Percentiles rank a stretch among this genome's conserved stretches.
Evolutionary conservation across 2,797 vertebrate genomes (phyloP).

Genomic region (Myotis daubentonii): DNA sequence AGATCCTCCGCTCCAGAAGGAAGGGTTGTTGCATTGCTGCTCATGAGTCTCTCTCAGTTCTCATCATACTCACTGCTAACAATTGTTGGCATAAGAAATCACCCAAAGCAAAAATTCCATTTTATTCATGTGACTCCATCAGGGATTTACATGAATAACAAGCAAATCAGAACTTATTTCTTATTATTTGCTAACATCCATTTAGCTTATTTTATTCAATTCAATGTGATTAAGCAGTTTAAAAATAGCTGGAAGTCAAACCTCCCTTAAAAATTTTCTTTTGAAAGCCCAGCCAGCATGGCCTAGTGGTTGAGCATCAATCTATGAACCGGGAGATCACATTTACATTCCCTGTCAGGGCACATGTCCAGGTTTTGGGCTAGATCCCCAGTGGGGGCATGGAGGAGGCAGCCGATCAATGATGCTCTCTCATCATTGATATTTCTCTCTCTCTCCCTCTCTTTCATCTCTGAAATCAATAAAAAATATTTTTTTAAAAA

Average conservation of each 20-base stretch:
- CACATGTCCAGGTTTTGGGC: no score
- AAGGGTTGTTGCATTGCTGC: background rate
- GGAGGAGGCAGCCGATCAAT: no score
- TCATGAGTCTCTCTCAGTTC: background rate
- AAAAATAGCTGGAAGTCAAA: background rate
- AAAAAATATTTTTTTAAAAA: background rate
- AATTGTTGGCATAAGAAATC: background rate
- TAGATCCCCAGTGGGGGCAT: no score
- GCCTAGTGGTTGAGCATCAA: no score
- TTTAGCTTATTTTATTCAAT: background rate
- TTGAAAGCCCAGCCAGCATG: background rate
- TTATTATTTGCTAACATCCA: background rate
- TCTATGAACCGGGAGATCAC: no score
- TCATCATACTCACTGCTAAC: background rate
- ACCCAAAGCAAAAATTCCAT: background rate
- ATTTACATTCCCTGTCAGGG: no score
- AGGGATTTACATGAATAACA: background rate
- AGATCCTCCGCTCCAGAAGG: background rate
- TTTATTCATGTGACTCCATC: background rate
- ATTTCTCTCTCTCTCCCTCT: no score
- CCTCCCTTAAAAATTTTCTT: background rate
- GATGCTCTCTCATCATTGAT: no score
- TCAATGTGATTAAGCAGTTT: background rate
- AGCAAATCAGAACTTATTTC: background rate
- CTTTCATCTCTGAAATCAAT: no score